Evolutionary conservation across 2,888 invertebrate species (phyloP), one percentile per base, ranked within the genome.

Genomic region (Phrixothrix hirtus): DNA sequence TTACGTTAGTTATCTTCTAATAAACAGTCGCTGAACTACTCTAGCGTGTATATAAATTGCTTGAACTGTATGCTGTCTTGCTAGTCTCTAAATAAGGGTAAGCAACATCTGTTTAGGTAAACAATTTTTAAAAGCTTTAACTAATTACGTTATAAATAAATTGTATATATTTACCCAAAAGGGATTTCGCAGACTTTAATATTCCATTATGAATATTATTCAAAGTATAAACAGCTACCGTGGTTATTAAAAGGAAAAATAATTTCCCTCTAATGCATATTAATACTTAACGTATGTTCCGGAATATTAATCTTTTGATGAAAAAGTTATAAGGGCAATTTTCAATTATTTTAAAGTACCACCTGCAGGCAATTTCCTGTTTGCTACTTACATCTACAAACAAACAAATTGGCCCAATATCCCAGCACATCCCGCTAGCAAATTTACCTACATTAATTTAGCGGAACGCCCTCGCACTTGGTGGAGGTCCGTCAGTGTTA

Each of bases 381-480:
- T 50, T 53, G 47, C 51, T 50, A 52, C 57, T 57, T 57, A 58
- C 60, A 59, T 57, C 56, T 49, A 60, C 60, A 62, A 62, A 62
- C 62, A 62, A 60, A 56, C 54, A 60, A 60, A 62, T 62, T 60
- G 62, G 62, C 59, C 58, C 57, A 59, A 62, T 59, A 59, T 59
- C 55, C 52, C 59, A 55, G 59, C 59, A 58, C 53, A 55, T 48
- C 55, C 57, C 59, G 50, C 48, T 48, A 53, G 60, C 61, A 59
- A 61, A 63, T 63, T 63, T 63, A 61, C 63, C 63, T 59, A 60
- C 63, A 61, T 61, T 61, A 63, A 63, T 61, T 63, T 61, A 55
- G 54, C 54, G 57, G 49, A 61, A 60, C 59, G 50, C 59, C 56
- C 56, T 49, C 41, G 43, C 42, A 44, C 41, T 54, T 43, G 54